Conservation (phyloP, 2,113 vertebrate genomes). For the Trichechus manatus region DNA sequence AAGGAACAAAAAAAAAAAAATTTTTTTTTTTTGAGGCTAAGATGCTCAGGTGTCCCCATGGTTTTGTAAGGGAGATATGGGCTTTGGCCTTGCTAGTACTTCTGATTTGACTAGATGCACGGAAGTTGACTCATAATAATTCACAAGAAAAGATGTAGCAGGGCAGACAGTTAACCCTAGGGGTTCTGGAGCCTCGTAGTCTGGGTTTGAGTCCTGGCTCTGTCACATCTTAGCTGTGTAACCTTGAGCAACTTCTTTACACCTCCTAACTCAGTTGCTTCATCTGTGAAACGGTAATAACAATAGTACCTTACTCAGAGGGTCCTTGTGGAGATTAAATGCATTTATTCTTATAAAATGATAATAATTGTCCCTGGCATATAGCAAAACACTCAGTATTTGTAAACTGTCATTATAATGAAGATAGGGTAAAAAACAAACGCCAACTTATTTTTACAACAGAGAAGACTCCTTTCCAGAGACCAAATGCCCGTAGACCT, state of each 20-base stretch:
- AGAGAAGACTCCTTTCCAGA: not conserved
- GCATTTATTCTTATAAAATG: not conserved
- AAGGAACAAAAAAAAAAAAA: not conserved
- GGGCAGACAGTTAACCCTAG: not conserved
- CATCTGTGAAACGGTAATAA: constrained; percentile 7
- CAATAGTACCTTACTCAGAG: not conserved
- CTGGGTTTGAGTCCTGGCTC: not conserved
- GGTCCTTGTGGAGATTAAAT: not conserved
- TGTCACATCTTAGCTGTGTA: not conserved
- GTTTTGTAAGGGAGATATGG: not conserved
- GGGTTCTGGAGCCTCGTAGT: not conserved
- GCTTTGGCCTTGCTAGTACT: not conserved
- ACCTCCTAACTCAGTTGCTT: not conserved
- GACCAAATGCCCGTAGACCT: not conserved
- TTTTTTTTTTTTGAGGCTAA: not conserved
- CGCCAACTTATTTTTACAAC: not conserved
- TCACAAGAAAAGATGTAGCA: not conserved
- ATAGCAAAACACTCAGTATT: not conserved
- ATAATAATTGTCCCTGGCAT: not conserved
- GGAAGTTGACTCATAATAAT: not conserved
- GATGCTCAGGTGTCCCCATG: not conserved
- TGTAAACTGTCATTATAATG: not conserved
- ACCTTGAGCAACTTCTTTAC: not conserved
- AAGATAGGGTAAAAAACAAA: not conserved
- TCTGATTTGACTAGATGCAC: not conserved